Evolutionary conservation across 2,797 vertebrate genomes (phyloP), one percentile per base, ranked within the genome.

Genomic region (Sebastes dallii): DNA sequence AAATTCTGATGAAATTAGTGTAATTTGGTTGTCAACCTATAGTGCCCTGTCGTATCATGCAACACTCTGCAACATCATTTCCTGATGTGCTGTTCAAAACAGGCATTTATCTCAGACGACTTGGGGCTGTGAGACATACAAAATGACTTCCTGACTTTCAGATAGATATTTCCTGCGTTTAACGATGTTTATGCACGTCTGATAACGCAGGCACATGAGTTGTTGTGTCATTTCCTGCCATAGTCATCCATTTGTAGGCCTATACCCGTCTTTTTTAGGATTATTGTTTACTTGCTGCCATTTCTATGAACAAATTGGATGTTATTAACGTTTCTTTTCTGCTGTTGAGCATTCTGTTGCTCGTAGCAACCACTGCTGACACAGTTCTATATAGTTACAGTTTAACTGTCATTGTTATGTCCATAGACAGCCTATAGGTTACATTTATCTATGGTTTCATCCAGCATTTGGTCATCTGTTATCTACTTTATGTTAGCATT

Each of bases 91-190:
- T 78, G 80, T 52, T 78, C 65, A 86, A 89, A 91, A 90, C 79
- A 84, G 12, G 12, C 77, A 18, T 89, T 92, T 92, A 86, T 90
- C 87, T 78, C 30, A 36, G 61, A 85, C 54, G 77, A 82, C 67
- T 86, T 18, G 13, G 72, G 72, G 20, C 79, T 72, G 64, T 79
- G 85, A 72, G 84, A 88, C 73, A 79, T 60, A 86, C 69, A 84
- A 90, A 91, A 94, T 89, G 39, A 92, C 90, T 93, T 95, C 92
- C 93, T 88, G 87, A 42, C 54, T 27, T 70, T 36, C 27, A 80
- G 85, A 91, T 91, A 92, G 91, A 87, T 60, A 90, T 82, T 93
- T 94, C 92, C 91, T 89, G 90, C 25, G 7, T 91, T 92, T 93
- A 90, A 78, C 66, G 27, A 75, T 92, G 91, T 92, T 92, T 88